These are phyloP conservation scores for Eristalis intricaria DNA, from an alignment of 2,888 invertebrate species.

Conservation along the genomic window DNA sequence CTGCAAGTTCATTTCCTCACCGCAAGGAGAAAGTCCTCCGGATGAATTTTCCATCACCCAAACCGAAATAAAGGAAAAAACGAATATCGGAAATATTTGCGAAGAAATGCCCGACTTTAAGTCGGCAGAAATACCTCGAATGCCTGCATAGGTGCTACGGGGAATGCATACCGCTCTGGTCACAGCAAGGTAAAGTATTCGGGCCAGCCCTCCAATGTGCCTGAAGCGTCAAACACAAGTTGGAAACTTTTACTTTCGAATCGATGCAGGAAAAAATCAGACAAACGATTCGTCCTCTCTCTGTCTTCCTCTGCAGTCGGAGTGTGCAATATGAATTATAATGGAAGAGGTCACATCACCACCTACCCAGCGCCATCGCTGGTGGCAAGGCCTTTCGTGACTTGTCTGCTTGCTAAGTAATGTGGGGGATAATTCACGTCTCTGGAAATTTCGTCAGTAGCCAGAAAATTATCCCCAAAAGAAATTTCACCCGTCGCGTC, in stretches of 20 bases:
- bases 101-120: background rate
- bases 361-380: background rate
- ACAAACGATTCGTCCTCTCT: no score
- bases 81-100: background rate
- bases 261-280: no score
- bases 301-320: background rate
- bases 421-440: slow-evolving; percentile 4
- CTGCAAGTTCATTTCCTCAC: background rate
- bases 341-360: background rate
- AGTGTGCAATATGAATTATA: background rate
- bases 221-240: no score
- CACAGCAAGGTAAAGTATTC: background rate
- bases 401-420: slow-evolving; percentile 46
- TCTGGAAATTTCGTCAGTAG: slow-evolving; percentile 20
- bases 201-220: background rate
- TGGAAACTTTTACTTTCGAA: no score
- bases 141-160: background rate
- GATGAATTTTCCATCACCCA: background rate
- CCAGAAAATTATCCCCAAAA: slow-evolving; percentile 28
- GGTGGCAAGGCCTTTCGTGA: slow-evolving; percentile 37
- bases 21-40: background rate
- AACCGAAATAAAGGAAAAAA: background rate
- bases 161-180: background rate
- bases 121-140: background rate
- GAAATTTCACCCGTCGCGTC: slow-evolving; percentile 42